Evolutionary conservation across 2,797 vertebrate genomes (phyloP).

Genomic region (Sebastes vulpes): DNA sequence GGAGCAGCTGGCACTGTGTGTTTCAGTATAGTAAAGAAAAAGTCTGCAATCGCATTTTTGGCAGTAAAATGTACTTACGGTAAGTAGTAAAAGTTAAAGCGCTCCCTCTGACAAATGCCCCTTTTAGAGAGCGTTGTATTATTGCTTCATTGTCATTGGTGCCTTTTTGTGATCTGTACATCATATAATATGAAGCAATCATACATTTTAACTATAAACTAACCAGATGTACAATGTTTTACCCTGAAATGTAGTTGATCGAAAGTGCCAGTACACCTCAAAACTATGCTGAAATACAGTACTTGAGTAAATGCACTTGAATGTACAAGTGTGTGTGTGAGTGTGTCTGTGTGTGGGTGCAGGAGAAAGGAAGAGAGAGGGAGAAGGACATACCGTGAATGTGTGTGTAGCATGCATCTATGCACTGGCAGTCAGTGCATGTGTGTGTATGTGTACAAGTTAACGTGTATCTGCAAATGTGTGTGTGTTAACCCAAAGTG

Average conservation of each 20-base stretch:
- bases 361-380: not conserved
- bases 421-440: slow-evolving; percentile 8
- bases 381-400: slow-evolving; percentile 12
- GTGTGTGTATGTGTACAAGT: slow-evolving; percentile 6
- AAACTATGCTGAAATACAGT: not conserved
- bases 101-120: not conserved
- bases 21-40: not conserved
- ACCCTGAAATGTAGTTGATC: not conserved
- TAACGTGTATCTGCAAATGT: slow-evolving; percentile 3
- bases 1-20: slow-evolving; percentile 4
- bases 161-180: not conserved
- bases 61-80: slow-evolving; percentile 5
- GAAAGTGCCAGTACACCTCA: not conserved
- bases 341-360: slow-evolving; percentile 18
- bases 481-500: slow-evolving; percentile 31
- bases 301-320: not conserved
- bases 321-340: not conserved
- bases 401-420: slow-evolving; percentile 33
- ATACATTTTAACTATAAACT: not conserved
- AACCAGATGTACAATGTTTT: not conserved
- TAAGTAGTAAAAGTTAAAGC: not conserved
- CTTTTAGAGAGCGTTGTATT: not conserved
- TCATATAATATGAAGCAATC: not conserved
- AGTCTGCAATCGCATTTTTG: slow-evolving; percentile 10
- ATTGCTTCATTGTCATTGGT: not conserved